These are phyloP conservation scores for Polymixis lichenea DNA, from an alignment of 2,888 invertebrate species.

Conservation along the genomic window DNA sequence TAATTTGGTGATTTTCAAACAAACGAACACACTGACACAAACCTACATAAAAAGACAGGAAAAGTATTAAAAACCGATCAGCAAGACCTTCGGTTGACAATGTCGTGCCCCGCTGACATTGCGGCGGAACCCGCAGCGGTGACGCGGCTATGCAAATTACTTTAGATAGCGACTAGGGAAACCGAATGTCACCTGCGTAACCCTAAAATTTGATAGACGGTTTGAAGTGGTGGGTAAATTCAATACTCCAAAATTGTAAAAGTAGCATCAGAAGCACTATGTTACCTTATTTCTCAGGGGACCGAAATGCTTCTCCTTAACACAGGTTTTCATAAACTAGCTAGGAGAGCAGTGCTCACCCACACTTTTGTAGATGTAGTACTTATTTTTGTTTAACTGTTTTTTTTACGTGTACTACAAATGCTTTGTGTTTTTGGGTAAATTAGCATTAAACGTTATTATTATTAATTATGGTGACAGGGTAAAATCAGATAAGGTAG, in stretches of 20 bases:
- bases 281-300: no score
- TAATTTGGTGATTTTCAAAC: background rate
- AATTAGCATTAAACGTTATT: no score
- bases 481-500: background rate
- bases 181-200: slow-evolving; percentile 41
- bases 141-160: slow-evolving; percentile 53
- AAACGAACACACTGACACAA: slow-evolving; percentile 10
- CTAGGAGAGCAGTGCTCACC: no score
- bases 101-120: slow-evolving; percentile 58
- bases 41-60: slow-evolving; percentile 8
- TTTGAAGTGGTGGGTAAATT: background rate
- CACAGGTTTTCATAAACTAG: no score
- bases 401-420: no score
- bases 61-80: slow-evolving; percentile 57
- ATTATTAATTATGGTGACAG: background rate
- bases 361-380: no score
- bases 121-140: slow-evolving; percentile 43
- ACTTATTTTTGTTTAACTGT: no score
- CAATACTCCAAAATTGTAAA: no score
- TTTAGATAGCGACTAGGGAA: slow-evolving; percentile 39
- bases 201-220: slow-evolving; percentile 23
- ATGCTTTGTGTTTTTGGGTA: no score
- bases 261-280: no score
- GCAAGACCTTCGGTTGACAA: slow-evolving; percentile 47
- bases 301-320: no score